Evolutionary conservation across 2,888 invertebrate species (phyloP), one percentile per base, ranked within the genome.

Genomic region (Nymphalis polychloros): DNA sequence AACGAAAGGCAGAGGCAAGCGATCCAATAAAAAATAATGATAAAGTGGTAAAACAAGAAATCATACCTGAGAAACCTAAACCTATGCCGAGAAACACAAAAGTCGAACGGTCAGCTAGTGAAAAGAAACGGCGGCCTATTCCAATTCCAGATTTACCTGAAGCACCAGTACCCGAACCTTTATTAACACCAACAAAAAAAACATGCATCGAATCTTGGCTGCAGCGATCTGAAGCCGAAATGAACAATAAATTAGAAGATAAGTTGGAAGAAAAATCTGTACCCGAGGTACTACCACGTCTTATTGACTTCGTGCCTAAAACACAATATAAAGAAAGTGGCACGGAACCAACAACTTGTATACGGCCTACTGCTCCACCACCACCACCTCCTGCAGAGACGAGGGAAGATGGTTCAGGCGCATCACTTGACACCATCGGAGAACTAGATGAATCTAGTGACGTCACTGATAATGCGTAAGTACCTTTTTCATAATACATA

Each of bases 271-370:
- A 92, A 63, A 85, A 79, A 70, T 72, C 84, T 69, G 75, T 83
- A 61, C 88, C 92, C 19, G 92, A 93, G 80, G 88, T 92, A 74
- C 84, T 96, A 72, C 96, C 96, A 17, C 93, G 96, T 60, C 87
- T 96, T 8, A 95, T 96, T 68, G 95, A 96, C 85, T 94, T 95
- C 82, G 95, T 96, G 31, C 95, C 95, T 13, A 95, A 95, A 81
- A 90, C 93, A 60, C 89, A 92, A 76, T 92, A 84, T 71, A 91
- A 93, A 74, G 91, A 91, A 70, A 82, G 75, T 67, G 76, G 73
- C 20, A 83, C 76, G 67, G 88, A 88, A 63, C 46, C 81, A 46
- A 72, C 82, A 19, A 59, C 77, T n/a, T 76, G 89, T 72, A 77
- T 82, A 10, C 81, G 90, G 35, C 90, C 90, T 1, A 90, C 88